Evolutionary conservation across 1,140 invertebrate genomes (phyloP).

Genomic region (Scaptomyza montana): DNA sequence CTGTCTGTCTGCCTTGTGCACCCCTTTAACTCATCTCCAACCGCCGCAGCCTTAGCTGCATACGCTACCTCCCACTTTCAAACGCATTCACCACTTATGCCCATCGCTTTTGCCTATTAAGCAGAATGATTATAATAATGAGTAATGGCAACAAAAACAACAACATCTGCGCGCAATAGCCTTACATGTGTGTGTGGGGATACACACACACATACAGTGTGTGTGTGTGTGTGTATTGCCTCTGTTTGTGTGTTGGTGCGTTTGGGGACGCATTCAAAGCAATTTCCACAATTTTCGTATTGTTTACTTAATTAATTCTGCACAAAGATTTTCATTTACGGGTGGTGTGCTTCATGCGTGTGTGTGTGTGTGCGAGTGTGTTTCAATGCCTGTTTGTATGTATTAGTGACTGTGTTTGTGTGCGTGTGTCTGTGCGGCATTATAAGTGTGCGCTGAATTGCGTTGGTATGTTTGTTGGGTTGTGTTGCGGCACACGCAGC

Average conservation of each 20-base stretch:
- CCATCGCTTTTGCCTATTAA: slow-evolving; percentile 54
- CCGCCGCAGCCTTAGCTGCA: background rate
- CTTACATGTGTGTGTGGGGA: slow-evolving; percentile 39
- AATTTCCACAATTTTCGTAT: slow-evolving; percentile 81
- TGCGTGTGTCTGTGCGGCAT: background rate
- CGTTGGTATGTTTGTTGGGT: slow-evolving; percentile 35
- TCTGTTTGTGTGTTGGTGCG: slow-evolving; percentile 29
- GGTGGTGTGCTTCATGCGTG: slow-evolving; percentile 13
- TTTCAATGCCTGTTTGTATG: slow-evolving; percentile 7
- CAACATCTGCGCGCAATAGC: slow-evolving; percentile 72
- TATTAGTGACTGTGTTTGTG: background rate
- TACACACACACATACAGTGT: no score
- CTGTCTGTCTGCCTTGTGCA: slow-evolving; percentile 8
- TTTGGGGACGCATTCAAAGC: slow-evolving; percentile 79
- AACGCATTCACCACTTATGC: background rate
- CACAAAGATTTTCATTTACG: slow-evolving; percentile 76
- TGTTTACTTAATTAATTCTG: slow-evolving; percentile 82
- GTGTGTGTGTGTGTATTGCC: slow-evolving; percentile 14
- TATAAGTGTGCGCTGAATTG: slow-evolving; percentile 3
- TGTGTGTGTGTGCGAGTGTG: slow-evolving; percentile 6
- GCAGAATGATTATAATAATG: slow-evolving; percentile 78
- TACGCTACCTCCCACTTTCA: background rate
- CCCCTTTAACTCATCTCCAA: slow-evolving; percentile 1
- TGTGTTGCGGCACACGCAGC: slow-evolving; percentile 51
- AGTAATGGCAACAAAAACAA: slow-evolving; percentile 67